Conservation (phyloP, 2,113 vertebrate species). For the Poeciliopsis turrubarensis region DNA sequence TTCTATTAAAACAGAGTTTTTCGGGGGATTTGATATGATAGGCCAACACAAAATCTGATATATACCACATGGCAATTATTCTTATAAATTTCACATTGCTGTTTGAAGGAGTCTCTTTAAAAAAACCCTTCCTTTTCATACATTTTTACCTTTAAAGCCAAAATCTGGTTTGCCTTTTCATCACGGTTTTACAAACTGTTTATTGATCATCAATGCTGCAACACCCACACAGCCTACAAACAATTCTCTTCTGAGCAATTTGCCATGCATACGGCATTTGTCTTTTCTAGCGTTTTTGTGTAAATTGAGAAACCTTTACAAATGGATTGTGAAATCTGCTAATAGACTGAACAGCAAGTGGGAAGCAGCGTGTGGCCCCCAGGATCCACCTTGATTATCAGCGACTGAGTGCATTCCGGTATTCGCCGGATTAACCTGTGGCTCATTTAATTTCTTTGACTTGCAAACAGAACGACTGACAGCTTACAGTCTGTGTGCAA, state of each 20-base stretch:
- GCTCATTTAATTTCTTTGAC: constrained; percentile 51
- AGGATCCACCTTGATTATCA: constrained; percentile 33
- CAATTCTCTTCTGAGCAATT: constrained; percentile 27
- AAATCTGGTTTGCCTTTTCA: too few species aligned
- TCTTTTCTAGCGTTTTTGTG: constrained; percentile 30
- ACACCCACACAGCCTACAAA: background rate
- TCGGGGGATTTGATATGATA: too few species aligned
- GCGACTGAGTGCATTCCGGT: constrained; percentile 31
- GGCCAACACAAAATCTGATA: too few species aligned
- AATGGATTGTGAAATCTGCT: constrained; percentile 59
- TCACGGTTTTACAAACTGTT: constrained; percentile 17
- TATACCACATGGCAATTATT: too few species aligned
- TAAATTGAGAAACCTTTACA: constrained; percentile 38
- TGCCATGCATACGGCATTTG: constrained; percentile 30
- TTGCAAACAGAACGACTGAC: constrained; percentile 41
- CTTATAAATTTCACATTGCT: too few species aligned
- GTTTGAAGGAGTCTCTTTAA: too few species aligned
- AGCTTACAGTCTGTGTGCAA: constrained; percentile 22
- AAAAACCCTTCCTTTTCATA: too few species aligned
- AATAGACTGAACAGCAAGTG: constrained; percentile 33
- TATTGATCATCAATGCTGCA: constrained; percentile 41
- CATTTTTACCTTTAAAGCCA: too few species aligned
- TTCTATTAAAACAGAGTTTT: too few species aligned
- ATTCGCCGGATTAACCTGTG: constrained; percentile 57
- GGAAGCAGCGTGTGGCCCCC: constrained; percentile 20